Conservation (phyloP, 2,113 vertebrate species). For the Hippocampus mohnikei region DNA sequence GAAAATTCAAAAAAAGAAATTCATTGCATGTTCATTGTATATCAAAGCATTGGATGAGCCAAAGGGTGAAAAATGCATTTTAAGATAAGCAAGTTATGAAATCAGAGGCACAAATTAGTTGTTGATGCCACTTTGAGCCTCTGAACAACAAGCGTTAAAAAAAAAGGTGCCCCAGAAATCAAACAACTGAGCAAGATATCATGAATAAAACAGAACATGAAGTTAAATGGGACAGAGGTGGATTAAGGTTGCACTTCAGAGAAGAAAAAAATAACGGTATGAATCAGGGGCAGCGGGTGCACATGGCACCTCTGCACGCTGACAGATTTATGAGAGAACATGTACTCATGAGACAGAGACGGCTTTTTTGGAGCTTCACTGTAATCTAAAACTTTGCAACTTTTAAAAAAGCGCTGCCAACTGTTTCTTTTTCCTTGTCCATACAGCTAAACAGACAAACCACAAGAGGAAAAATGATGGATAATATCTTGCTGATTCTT, state of each 20-base stretch:
- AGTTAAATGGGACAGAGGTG: conserved; percentile 37
- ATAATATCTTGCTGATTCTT: conserved; percentile 16
- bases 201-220: conserved; percentile 46
- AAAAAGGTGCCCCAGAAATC: conserved; percentile 55
- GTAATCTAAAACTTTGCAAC: conserved; percentile 55
- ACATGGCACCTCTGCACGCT: conserved; percentile 22
- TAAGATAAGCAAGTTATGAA: conserved; percentile 16
- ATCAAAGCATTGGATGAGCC: conserved; percentile 25
- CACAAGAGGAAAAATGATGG: not conserved
- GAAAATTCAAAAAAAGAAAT: conserved; percentile 21
- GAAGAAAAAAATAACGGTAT: conserved; percentile 11
- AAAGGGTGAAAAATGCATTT: conserved; percentile 3
- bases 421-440: conserved; percentile 2
- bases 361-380: conserved; percentile 46
- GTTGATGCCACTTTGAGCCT: conserved; percentile 16
- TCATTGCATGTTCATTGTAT: conserved; percentile 31
- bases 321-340: conserved; percentile 54
- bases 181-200: conserved; percentile 24
- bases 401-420: conserved; percentile 35
- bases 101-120: conserved; percentile 33
- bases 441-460: conserved; percentile 13
- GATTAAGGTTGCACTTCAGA: conserved; percentile 40
- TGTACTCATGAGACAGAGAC: conserved; percentile 35
- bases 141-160: conserved; percentile 25
- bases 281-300: conserved; percentile 24